Conservation (phyloP, 2,888 invertebrate genomes). For the Myathropa florea region DNA sequence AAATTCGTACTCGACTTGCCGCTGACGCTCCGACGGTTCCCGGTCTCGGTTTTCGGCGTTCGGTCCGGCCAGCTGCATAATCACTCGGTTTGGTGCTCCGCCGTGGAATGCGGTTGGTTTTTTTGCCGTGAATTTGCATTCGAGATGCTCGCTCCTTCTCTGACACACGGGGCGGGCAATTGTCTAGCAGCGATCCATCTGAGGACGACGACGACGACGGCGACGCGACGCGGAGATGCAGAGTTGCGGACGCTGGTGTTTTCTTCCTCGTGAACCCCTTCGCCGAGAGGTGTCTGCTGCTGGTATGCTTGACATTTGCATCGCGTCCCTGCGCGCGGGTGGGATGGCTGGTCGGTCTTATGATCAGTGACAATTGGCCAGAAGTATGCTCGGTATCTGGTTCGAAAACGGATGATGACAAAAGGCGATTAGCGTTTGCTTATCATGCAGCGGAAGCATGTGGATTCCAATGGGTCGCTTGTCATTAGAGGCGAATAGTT, state of each 20-base stretch:
- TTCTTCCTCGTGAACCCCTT: no score
- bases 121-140: slow-evolving; percentile 33
- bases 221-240: slow-evolving; percentile 43
- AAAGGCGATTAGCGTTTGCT: slow-evolving; percentile 64
- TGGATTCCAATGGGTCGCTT: slow-evolving; percentile 37
- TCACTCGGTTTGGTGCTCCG: slow-evolving; percentile 42
- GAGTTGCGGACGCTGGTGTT: slow-evolving; percentile 50
- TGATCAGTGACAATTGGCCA: slow-evolving; percentile 66
- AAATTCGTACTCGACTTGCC: slow-evolving; percentile 53
- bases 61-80: slow-evolving; percentile 61
- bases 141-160: slow-evolving; percentile 21
- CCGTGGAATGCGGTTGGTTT: slow-evolving; percentile 51
- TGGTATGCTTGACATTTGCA: slow-evolving; percentile 53
- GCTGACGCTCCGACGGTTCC: slow-evolving; percentile 20
- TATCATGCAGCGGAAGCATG: slow-evolving; percentile 69
- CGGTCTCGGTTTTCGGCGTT: slow-evolving; percentile 27
- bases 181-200: slow-evolving; percentile 58
- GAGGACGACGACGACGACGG: slow-evolving; percentile 42
- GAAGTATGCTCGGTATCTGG: slow-evolving; percentile 61
- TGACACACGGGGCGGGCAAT: slow-evolving; percentile 32
- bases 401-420: slow-evolving; percentile 64
- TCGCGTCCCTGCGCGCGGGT: slow-evolving; percentile 31
- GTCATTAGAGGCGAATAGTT: slow-evolving; percentile 28
- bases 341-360: slow-evolving; percentile 31
- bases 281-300: slow-evolving; percentile 14